These are phyloP conservation scores for Dreissena polymorpha DNA, from an alignment of 1,140 invertebrate species.

Conservation along the genomic window DNA sequence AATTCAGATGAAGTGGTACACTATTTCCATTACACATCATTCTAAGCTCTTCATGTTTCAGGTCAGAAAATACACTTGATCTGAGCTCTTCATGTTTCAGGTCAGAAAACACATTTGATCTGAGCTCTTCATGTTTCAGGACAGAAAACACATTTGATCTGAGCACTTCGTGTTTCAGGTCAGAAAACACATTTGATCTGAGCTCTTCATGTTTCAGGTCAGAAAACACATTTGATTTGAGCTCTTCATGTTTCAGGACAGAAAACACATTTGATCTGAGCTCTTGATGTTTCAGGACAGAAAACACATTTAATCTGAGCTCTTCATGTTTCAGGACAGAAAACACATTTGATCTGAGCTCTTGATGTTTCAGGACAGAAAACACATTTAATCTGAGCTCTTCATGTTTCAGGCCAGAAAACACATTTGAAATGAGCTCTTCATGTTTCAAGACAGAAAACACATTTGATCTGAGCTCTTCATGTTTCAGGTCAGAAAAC, in stretches of 20 bases:
- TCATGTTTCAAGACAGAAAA: no score
- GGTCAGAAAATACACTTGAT: conserved; percentile 80
- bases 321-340: no score
- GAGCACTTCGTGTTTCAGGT: conserved; percentile 73
- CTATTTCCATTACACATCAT: no score
- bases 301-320: conserved; percentile 79
- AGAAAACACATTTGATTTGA: conserved; percentile 80
- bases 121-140: conserved; percentile 60
- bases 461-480: no score
- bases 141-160: conserved; percentile 80
- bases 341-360: no score
- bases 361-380: conserved; percentile 76
- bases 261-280: no score
- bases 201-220: conserved; percentile 59
- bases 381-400: conserved; percentile 79
- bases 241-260: conserved; percentile 79
- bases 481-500: conserved; percentile 78
- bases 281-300: conserved; percentile 68
- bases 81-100: no score
- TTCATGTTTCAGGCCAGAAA: conserved; percentile 78
- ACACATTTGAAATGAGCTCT: conserved; percentile 78
- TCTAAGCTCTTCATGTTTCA: conserved; percentile 34
- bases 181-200: no score
- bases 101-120: no score
- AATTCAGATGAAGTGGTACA: no score